A percentile compares a stretch with the other conserved stretches of the same genome.
phyloP scores from a whole-genome alignment of 2,888 invertebrate genomes.

The Synanthedon tipuliformis region DNA sequence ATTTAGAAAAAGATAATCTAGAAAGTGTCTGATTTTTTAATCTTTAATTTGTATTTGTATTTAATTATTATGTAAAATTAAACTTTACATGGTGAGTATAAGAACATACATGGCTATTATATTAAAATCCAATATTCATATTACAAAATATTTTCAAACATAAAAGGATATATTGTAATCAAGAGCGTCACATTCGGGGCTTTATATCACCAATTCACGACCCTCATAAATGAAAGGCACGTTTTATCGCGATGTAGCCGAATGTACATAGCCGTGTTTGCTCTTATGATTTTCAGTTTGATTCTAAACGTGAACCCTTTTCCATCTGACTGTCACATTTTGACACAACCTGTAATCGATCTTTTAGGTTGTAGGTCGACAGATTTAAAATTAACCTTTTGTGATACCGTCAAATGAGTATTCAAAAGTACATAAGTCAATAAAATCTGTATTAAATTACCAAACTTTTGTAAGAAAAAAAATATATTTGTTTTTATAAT shows the following conservation, averaged over 20 bases:
- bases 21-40: too few relatives aligned
- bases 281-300: slow-evolving; percentile 3
- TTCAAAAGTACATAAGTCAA: background rate
- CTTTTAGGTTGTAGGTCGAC: slow-evolving; percentile 8
- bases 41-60: too few relatives aligned
- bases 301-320: slow-evolving; percentile 19
- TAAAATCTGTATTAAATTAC: too few relatives aligned
- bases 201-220: background rate
- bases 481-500: too few relatives aligned
- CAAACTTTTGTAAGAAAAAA: too few relatives aligned
- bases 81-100: too few relatives aligned
- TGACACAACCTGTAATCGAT: slow-evolving; percentile 26
- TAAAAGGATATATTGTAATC: background rate
- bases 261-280: slow-evolving; percentile 4
- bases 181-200: background rate
- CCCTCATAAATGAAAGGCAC: slow-evolving; percentile 3
- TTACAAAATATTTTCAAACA: background rate
- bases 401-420: background rate
- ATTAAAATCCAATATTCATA: background rate
- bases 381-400: slow-evolving; percentile 9
- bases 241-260: slow-evolving; percentile 3
- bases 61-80: too few relatives aligned
- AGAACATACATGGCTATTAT: background rate
- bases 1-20: too few relatives aligned
- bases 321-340: slow-evolving; percentile 23